Conservation (phyloP, 2,113 vertebrate genomes). For the Neogale vison region DNA sequence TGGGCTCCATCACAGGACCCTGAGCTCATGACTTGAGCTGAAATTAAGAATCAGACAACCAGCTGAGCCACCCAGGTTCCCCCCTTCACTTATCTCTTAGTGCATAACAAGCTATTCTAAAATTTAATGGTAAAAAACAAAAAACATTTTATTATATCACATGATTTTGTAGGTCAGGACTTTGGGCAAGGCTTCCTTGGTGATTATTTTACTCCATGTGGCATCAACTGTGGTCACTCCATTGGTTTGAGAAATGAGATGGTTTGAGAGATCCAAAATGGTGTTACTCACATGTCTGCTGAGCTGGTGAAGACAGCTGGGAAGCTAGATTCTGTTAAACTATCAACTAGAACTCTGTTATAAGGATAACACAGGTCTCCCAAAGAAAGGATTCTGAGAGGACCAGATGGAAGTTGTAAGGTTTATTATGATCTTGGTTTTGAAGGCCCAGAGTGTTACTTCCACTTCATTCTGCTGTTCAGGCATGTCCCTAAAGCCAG, state of each 20-base stretch:
- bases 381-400: neutral
- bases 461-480: neutral
- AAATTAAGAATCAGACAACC: neutral
- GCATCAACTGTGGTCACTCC: neutral
- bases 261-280: neutral
- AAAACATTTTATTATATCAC: neutral
- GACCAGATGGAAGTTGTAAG: neutral
- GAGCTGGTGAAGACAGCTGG: neutral
- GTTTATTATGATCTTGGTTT: neutral
- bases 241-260: neutral
- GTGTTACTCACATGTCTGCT: neutral
- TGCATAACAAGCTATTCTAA: neutral
- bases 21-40: neutral
- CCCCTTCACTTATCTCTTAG: neutral
- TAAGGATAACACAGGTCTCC: neutral
- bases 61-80: neutral
- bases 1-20: neutral
- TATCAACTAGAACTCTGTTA: neutral
- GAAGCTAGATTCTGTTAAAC: neutral
- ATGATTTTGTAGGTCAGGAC: neutral
- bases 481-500: neutral
- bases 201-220: neutral
- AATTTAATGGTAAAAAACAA: neutral
- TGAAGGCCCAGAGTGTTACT: neutral
- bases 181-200: neutral